Conservation (phyloP, 2,113 vertebrate genomes). For the Burhinus bistriatus region DNA sequence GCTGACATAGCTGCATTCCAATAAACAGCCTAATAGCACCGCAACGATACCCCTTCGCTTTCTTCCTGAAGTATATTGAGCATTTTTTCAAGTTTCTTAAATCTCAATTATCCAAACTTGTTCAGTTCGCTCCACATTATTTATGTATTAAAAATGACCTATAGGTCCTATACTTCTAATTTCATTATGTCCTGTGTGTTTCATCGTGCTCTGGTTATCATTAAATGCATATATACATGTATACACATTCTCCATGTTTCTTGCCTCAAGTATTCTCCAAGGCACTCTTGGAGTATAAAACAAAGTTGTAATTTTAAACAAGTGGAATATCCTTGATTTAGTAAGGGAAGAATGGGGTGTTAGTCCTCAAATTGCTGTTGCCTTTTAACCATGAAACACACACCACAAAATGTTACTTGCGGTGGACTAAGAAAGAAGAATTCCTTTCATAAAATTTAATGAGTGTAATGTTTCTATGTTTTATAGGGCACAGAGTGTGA, state of each 20-base stretch:
- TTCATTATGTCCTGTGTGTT: background rate
- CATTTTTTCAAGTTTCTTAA: background rate
- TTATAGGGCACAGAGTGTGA: constrained; percentile 46
- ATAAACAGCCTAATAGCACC: background rate
- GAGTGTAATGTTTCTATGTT: constrained; percentile 28
- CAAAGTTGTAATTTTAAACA: background rate
- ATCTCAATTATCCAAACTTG: background rate
- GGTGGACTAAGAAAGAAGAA: background rate
- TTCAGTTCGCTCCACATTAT: background rate
- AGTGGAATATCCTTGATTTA: constrained; percentile 3
- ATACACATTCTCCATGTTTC: background rate
- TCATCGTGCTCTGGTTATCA: background rate
- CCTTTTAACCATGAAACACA: constrained; percentile 21
- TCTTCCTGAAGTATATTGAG: background rate
- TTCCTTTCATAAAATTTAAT: constrained; percentile 59
- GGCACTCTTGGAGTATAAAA: background rate
- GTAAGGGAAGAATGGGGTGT: background rate
- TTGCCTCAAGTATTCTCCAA: background rate
- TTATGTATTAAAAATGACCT: background rate
- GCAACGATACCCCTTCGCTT: background rate
- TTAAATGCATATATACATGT: background rate
- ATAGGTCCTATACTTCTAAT: background rate
- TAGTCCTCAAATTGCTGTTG: background rate
- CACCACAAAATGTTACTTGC: background rate
- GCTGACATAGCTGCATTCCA: background rate